Base-by-base conservation (phyloP, 2,888 invertebrate species). In the Oscheius sp. region DNA sequence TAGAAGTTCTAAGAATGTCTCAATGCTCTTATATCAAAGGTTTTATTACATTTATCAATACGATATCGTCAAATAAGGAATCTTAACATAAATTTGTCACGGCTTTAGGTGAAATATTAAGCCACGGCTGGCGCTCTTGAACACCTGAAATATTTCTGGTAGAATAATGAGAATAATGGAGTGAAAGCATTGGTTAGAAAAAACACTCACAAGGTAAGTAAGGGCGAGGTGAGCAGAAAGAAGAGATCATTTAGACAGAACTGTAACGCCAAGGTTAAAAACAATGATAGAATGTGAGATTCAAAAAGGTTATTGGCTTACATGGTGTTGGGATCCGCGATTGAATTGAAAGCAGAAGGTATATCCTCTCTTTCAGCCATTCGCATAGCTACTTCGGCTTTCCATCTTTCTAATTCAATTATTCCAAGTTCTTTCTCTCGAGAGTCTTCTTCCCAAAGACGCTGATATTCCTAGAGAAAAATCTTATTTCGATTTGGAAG, bases 391-490 rank as follows among this genome's bases (percentile, higher is more conserved):
- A 61, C 31, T 8, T 45, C 61, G 6, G 20, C 25, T 10, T 45
- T 42, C 61, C 61, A 61, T 17, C 42, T 25, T n/a, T 42, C 61
- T 6, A 61, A 20, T n/a, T 61, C 61, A 15, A 45, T 27, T 5
- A 61, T 23, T 20, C 61, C 20, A 48, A 48, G 25, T 17, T 46
- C 64, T 29, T n/a, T n/a, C n/a, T 64, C 64, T 20, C 23, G 25
- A n/a, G 20, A 17, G 8, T 27, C 64, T 4, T 48, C 64, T 23
- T 64, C 64, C 50, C 45, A 52, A 6, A 64, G 20, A n/a, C 25
- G 20, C 37, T 64, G 64, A 34, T 64, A 64, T n/a, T 33, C 31
- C 64, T 64, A 27, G n/a, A n/a, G n/a, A n/a, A n/a, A 46, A 64
- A 64, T 6, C n/a, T 12, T 20, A 20, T 10, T 12, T 23, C 25